These are phyloP conservation scores for Athalia cordata DNA, from an alignment of 2,888 invertebrate species.

Conservation along the genomic window DNA sequence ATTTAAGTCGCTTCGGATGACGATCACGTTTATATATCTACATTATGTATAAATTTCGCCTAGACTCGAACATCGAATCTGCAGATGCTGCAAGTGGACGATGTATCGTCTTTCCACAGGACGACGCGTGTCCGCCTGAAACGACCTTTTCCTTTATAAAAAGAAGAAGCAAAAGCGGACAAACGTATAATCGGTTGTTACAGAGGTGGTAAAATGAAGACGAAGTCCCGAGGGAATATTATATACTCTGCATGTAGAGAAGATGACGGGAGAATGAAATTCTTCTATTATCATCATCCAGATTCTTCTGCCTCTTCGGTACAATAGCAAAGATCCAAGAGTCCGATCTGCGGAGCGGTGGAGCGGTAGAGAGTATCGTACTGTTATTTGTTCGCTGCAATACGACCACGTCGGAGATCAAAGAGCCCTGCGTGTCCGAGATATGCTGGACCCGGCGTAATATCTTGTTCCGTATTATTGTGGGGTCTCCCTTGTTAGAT, in stretches of 20 bases:
- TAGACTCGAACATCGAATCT: no score
- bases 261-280: conserved; percentile 33
- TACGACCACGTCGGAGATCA: conserved; percentile 52
- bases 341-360: conserved; percentile 28
- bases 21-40: conserved; percentile 10
- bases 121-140: no score
- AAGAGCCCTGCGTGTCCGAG: conserved; percentile 55
- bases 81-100: no score
- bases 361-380: conserved; percentile 23
- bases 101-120: no score
- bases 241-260: not conserved
- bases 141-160: no score
- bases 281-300: conserved; percentile 30
- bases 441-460: conserved; percentile 58
- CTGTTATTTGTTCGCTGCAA: conserved; percentile 43
- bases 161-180: not conserved
- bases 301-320: conserved; percentile 17
- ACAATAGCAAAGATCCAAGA: conserved; percentile 43
- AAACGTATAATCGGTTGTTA: not conserved
- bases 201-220: no score
- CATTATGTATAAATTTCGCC: no score
- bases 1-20: conserved; percentile 37
- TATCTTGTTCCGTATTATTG: conserved; percentile 63
- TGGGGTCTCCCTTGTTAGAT: conserved; percentile 57
- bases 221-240: not conserved